These are phyloP conservation scores for Ommatoiulus sabulosus DNA, from an alignment of 2,888 invertebrate species.

Conservation along the genomic window DNA sequence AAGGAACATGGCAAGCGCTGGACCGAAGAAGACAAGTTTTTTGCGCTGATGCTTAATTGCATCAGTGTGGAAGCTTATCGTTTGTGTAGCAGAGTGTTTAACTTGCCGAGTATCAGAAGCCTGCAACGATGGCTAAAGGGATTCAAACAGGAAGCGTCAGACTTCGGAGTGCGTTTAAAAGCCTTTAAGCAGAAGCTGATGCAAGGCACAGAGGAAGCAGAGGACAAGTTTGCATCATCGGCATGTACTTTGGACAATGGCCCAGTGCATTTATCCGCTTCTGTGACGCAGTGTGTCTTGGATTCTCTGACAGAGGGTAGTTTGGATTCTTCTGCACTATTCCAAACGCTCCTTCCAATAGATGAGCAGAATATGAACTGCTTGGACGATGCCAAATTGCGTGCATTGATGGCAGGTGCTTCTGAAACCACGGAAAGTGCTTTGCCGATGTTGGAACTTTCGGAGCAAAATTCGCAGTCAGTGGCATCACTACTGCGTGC, in stretches of 20 bases:
- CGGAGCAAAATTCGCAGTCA: not conserved
- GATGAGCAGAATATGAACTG: not conserved
- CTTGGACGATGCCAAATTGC: not conserved
- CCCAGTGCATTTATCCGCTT: not conserved
- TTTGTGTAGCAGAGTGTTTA: slow-evolving; percentile 52
- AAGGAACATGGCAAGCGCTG: slow-evolving; percentile 50
- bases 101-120: slow-evolving; percentile 47
- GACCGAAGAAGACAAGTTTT: slow-evolving; percentile 53
- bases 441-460: not conserved
- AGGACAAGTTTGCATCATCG: no score
- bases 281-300: not conserved
- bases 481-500: no score
- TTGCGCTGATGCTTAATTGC: slow-evolving; percentile 23
- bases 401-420: not conserved
- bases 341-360: slow-evolving; percentile 19
- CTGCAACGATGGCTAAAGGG: slow-evolving; percentile 45
- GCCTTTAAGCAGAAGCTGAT: slow-evolving; percentile 42
- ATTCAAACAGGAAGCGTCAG: not conserved
- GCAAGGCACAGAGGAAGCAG: slow-evolving; percentile 17
- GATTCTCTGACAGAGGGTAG: not conserved
- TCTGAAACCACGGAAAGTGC: not conserved
- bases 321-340: not conserved
- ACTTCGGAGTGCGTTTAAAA: not conserved
- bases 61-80: slow-evolving; percentile 51
- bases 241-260: no score